Percentiles rank a stretch among this genome's conserved stretches.
These are phyloP conservation scores for Synergus laeviventris DNA, from an alignment of 2,888 invertebrate genomes.

Conservation along the genomic window DNA sequence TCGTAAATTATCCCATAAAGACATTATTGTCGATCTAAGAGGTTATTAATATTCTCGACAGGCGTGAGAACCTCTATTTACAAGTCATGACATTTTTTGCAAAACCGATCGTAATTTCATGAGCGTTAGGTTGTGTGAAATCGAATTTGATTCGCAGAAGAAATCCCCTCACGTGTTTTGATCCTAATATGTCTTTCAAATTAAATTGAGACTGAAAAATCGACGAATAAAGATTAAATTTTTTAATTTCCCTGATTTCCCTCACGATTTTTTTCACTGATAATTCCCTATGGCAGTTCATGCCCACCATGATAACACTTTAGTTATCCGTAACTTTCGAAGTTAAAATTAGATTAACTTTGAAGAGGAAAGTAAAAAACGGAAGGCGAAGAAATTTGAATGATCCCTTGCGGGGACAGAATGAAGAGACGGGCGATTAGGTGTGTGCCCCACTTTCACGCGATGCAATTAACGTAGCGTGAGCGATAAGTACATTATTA, in stretches of 20 bases:
- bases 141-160: no score
- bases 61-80: slow-evolving; percentile 56
- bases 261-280: no score
- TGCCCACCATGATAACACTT: no score
- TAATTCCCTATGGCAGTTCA: no score
- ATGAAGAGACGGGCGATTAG: slow-evolving; percentile 53
- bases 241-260: no score
- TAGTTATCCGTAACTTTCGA: neutral
- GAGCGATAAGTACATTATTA: slow-evolving; percentile 10
- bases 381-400: slow-evolving; percentile 9
- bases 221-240: no score
- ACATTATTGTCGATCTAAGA: slow-evolving; percentile 56
- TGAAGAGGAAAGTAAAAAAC: neutral
- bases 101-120: no score
- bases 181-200: no score
- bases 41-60: slow-evolving; percentile 57
- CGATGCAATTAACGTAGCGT: slow-evolving; percentile 56
- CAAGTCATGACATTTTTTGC: neutral
- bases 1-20: slow-evolving; percentile 56
- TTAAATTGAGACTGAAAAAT: no score
- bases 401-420: slow-evolving; percentile 36
- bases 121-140: no score
- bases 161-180: no score
- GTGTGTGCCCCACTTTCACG: slow-evolving; percentile 56
- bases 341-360: neutral